phyloP scores from a whole-genome alignment of 2,113 vertebrate species.

The Tyto alba region DNA sequence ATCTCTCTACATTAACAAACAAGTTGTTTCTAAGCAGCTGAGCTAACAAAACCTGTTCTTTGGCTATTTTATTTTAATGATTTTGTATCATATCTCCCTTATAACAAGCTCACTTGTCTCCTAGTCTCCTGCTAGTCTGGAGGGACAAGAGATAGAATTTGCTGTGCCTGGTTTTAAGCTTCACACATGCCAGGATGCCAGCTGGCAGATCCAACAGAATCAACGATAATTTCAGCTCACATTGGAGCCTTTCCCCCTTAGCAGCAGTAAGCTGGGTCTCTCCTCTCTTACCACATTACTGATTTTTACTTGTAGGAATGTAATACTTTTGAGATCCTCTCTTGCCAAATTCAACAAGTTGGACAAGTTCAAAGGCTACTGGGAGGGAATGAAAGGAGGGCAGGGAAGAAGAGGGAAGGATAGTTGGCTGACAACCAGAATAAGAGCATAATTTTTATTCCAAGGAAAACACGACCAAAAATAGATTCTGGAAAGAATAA shows the following conservation, averaged over 20 bases:
- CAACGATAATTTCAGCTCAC: neutral
- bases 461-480: constrained; percentile 39
- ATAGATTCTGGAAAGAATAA: constrained; percentile 24
- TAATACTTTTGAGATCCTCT: neutral
- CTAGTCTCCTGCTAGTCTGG: neutral
- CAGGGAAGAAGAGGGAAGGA: neutral
- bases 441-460: neutral
- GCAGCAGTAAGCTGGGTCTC: neutral
- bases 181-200: neutral
- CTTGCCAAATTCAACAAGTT: constrained; percentile 6
- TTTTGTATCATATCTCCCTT: neutral
- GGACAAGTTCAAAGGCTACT: constrained; percentile 39
- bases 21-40: neutral
- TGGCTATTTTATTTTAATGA: neutral
- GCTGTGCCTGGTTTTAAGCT: neutral
- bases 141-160: neutral
- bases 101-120: neutral
- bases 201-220: neutral
- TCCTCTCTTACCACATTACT: neutral
- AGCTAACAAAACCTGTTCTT: neutral
- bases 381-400: neutral
- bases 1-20: neutral
- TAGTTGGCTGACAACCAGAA: constrained; percentile 7
- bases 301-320: neutral
- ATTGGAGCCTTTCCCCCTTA: neutral